These are phyloP conservation scores for Eubasilissa splendida DNA, from an alignment of 2,888 invertebrate species.

Conservation along the genomic window DNA sequence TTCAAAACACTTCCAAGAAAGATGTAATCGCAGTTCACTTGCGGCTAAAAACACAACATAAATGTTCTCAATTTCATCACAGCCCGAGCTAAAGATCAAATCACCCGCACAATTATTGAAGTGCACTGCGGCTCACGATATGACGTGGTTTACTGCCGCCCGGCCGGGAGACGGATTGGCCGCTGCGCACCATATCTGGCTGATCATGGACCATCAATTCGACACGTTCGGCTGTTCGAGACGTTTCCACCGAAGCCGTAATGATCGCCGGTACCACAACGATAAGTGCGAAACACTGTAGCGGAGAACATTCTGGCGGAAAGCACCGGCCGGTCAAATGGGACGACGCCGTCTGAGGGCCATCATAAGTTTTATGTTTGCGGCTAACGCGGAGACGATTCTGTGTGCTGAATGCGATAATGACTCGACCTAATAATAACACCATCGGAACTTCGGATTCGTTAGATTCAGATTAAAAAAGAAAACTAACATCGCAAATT, in stretches of 20 bases:
- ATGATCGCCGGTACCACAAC: slow-evolving; percentile 42
- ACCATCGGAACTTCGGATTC: background rate
- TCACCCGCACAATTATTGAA: slow-evolving; percentile 42
- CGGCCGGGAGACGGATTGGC: slow-evolving; percentile 25
- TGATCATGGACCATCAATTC: slow-evolving; percentile 48
- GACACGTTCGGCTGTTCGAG: slow-evolving; percentile 47
- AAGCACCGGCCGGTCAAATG: slow-evolving; percentile 33
- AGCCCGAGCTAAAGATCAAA: slow-evolving; percentile 29
- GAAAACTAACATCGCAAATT: too few relatives aligned
- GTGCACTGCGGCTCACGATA: slow-evolving; percentile 36
- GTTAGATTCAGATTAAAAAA: too few relatives aligned
- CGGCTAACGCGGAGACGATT: slow-evolving; percentile 33
- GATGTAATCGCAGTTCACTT: slow-evolving; percentile 7
- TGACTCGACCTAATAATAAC: background rate
- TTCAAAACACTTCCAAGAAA: background rate
- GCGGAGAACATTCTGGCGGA: slow-evolving; percentile 27
- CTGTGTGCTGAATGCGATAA: background rate
- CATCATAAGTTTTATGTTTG: slow-evolving; percentile 35
- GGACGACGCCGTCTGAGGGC: slow-evolving; percentile 33
- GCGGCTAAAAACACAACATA: slow-evolving; percentile 16
- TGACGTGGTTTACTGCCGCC: slow-evolving; percentile 37
- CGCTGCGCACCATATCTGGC: slow-evolving; percentile 32
- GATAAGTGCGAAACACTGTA: slow-evolving; percentile 49
- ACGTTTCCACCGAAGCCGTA: slow-evolving; percentile 39
- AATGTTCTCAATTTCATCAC: slow-evolving; percentile 41